Base-by-base conservation (phyloP, 2,797 vertebrate genomes). In the Cyprinodon diabolis region DNA sequence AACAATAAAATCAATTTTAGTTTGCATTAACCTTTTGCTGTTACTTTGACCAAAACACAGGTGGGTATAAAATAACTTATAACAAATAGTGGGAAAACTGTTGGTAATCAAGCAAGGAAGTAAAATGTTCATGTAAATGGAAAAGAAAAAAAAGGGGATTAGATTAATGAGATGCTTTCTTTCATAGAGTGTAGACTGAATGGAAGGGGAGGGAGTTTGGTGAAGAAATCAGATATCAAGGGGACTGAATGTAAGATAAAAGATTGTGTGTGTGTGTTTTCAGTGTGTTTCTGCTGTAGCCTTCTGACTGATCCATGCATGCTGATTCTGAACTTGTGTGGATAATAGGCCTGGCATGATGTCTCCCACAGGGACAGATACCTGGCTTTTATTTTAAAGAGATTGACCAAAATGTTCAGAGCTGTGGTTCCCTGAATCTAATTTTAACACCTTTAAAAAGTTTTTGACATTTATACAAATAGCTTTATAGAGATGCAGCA, bases 151-250 rank as follows among this genome's bases (percentile, higher is more conserved):
- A 66, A 84, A 83, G 72, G 49, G 72, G 77, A 84, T 85, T 63
- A 82, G 69, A 55, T 70, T 80, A 73, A 71, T 70, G 74, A 55
- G 66, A 76, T 76, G 66, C 40, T 68, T 71, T 23, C 66, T 73
- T 75, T 79, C 58, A 57, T 19, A 85, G 51, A 69, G 74, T 55
- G 68, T 73, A 52, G 60, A 75, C 51, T 62, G 60, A 71, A 62
- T 66, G 17, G 74, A 45, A 67, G 75, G 71, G 49, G 67, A 37
- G 45, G 73, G 78, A 75, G 45, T 14, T 13, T 68, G 71, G 84
- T 82, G 72, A 83, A 60, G 72, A 85, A 8, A 48, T 60, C 56
- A 49, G 72, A 60, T 79, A 74, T 81, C 81, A 54, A 49, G 82
- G 76, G 87, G 55, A 14, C 68, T 76, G 66, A 75, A 80, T 70